Conservation (phyloP, 1,140 invertebrate genomes). For the Rhyacophila brunnea region DNA sequence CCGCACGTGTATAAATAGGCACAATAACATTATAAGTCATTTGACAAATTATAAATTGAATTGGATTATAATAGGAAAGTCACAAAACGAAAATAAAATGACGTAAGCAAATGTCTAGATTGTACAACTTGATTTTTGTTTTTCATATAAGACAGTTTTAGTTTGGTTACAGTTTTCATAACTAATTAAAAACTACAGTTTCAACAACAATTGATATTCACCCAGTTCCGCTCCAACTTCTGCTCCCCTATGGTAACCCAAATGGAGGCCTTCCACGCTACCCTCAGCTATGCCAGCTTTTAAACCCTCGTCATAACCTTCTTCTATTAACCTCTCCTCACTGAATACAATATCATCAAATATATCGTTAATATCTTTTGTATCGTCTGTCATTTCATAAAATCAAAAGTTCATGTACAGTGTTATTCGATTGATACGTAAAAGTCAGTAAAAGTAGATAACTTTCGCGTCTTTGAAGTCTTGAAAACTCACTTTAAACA, state of each 20-base stretch:
- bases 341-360: conserved; percentile 61
- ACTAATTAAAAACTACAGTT: neutral
- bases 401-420: neutral
- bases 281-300: conserved; percentile 46
- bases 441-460: no score
- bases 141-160: no score
- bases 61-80: no score
- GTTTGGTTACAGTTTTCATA: neutral
- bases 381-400: conserved; percentile 31
- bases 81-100: no score
- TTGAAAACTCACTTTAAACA: no score
- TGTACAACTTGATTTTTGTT: no score
- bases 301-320: conserved; percentile 62
- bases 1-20: no score
- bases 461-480: no score
- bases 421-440: neutral
- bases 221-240: conserved; percentile 64
- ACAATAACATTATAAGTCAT: no score
- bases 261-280: conserved; percentile 61
- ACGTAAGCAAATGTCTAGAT: no score
- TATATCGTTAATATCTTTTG: conserved; percentile 63
- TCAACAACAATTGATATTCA: conserved; percentile 25
- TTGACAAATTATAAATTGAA: no score
- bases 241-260: conserved; percentile 64
- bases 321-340: conserved; percentile 57